Conservation (phyloP, 2,888 invertebrate species). For the Teleiodes luculella region DNA sequence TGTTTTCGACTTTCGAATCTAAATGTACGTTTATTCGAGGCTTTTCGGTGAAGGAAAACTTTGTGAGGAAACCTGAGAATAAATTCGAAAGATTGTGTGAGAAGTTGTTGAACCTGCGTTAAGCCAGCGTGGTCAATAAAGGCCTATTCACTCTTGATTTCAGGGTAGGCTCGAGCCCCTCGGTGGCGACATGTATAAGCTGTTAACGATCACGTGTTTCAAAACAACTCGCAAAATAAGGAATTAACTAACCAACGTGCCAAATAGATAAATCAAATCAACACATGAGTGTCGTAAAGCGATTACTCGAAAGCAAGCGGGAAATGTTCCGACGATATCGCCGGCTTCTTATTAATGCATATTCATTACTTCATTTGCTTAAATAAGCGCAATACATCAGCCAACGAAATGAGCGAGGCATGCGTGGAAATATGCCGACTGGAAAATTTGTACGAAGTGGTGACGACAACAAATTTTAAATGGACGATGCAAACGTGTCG, state of each 20-base stretch:
- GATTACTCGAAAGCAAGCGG: constrained; percentile 1
- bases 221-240: too few species aligned
- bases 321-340: constrained; percentile 32
- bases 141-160: too few species aligned
- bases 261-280: not conserved
- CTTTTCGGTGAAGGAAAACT: too few species aligned
- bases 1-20: too few species aligned
- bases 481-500: constrained; percentile 10
- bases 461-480: constrained; percentile 10
- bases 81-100: too few species aligned
- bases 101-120: too few species aligned
- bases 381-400: constrained; percentile 65
- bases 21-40: too few species aligned
- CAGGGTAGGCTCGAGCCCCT: too few species aligned
- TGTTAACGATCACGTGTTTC: too few species aligned
- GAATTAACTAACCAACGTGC: not conserved
- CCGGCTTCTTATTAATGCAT: constrained; percentile 57
- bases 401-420: constrained; percentile 25
- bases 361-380: constrained; percentile 65
- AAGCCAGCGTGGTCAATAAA: too few species aligned
- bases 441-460: not conserved
- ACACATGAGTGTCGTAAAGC: constrained; percentile 7
- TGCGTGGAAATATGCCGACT: constrained; percentile 34
- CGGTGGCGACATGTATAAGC: too few species aligned
- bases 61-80: too few species aligned